Evolutionary conservation across 2,797 vertebrate species (phyloP).

Genomic region (Sebastes miniatus): DNA sequence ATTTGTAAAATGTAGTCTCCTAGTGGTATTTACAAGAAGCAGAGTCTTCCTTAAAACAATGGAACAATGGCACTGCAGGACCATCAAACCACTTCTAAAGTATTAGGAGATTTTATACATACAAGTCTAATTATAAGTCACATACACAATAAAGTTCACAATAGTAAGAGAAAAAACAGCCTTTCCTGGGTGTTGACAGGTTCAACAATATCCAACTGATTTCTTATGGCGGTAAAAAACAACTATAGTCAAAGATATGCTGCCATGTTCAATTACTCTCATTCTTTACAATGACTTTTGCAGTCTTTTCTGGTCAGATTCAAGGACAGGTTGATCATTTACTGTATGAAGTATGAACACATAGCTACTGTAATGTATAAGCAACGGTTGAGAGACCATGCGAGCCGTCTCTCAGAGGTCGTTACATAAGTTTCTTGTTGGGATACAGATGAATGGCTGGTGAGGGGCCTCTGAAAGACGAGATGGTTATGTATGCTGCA

Average conservation of each 20-base stretch:
- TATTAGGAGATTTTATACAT: not conserved
- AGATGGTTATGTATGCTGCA: not conserved
- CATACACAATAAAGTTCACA: not conserved
- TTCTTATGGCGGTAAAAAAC: not conserved
- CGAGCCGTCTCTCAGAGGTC: not conserved
- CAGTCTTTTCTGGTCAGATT: not conserved
- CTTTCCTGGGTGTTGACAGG: not conserved
- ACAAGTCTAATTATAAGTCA: not conserved
- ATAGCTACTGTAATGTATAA: slow-evolving; percentile 2
- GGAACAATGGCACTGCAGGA: not conserved
- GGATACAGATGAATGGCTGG: not conserved
- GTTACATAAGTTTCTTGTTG: slow-evolving; percentile 1
- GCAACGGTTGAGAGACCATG: not conserved
- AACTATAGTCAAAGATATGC: not conserved
- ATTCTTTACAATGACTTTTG: not conserved
- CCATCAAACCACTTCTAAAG: not conserved
- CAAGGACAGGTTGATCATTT: slow-evolving; percentile 14
- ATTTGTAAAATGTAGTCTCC: slow-evolving; percentile 1
- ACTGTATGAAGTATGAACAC: not conserved
- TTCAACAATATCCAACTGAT: not conserved
- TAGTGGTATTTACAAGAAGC: not conserved
- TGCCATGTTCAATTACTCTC: not conserved
- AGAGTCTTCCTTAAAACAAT: not conserved
- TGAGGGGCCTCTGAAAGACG: slow-evolving; percentile 4
- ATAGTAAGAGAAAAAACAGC: not conserved